Evolutionary conservation across 1,140 invertebrate genomes (phyloP).

Genomic region (Phymorhynchus buccinoides): DNA sequence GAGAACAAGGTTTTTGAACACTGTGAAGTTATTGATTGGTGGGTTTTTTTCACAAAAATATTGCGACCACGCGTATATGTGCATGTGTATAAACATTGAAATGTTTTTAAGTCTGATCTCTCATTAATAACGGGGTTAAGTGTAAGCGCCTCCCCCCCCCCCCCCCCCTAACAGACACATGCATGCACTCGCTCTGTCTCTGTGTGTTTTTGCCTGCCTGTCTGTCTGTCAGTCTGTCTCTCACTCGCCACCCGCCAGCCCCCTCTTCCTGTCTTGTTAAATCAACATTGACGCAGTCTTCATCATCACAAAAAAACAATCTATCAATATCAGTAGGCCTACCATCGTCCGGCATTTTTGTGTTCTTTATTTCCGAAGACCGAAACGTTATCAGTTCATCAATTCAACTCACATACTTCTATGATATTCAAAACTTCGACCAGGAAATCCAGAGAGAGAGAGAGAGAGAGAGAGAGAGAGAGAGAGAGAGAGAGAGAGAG

Average conservation of each 20-base stretch:
- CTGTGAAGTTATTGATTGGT: too few relatives aligned
- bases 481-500: constrained; percentile 8
- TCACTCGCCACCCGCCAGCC: neutral
- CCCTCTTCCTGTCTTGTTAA: neutral
- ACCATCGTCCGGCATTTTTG: neutral
- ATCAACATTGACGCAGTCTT: constrained; percentile 7
- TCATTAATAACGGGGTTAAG: too few relatives aligned
- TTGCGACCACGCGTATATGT: neutral
- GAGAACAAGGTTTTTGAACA: neutral
- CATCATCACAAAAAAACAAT: neutral
- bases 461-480: neutral
- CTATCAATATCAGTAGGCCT: neutral
- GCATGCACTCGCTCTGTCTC: neutral
- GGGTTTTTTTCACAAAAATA: too few relatives aligned
- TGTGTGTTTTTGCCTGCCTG: neutral
- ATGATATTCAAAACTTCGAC: neutral
- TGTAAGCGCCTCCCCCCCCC: too few relatives aligned
- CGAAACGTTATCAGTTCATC: neutral
- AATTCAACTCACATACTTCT: constrained; percentile 17
- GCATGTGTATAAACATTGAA: too few relatives aligned
- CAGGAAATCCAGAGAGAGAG: neutral
- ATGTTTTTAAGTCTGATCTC: too few relatives aligned
- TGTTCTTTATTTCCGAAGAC: neutral
- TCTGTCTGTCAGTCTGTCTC: neutral
- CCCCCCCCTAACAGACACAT: too few relatives aligned